Conservation (phyloP, 92 coral and sea anemone genomes). For the Paragorgia papillata region DNA sequence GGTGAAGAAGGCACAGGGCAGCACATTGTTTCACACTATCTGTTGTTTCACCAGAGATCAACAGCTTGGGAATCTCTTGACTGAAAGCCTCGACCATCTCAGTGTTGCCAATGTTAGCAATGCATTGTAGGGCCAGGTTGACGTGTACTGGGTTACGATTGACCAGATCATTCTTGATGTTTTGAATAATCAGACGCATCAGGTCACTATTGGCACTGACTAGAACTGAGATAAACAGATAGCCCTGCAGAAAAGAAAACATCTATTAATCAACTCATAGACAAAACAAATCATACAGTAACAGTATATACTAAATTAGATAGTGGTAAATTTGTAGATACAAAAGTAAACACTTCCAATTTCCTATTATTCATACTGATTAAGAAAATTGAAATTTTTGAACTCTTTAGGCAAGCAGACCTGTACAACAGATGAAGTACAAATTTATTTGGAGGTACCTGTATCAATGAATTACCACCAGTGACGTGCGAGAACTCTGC, state of each 20-base stretch:
- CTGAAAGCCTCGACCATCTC: constrained; percentile 98
- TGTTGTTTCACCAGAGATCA: constrained; percentile 93
- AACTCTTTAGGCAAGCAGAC: too few species aligned
- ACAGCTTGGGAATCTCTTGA: constrained; percentile 90
- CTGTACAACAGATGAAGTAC: too few species aligned
- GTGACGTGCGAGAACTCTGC: too few species aligned
- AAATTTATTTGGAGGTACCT: too few species aligned
- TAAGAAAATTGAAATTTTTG: too few species aligned
- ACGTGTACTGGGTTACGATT: constrained; percentile 96
- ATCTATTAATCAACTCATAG: too few species aligned
- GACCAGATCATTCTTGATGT: constrained; percentile 94
- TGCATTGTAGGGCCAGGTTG: constrained; percentile 92
- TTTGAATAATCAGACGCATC: constrained; percentile 89
- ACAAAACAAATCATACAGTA: too few species aligned
- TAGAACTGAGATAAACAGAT: constrained; percentile 89
- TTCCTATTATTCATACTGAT: too few species aligned
- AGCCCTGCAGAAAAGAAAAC: constrained; percentile 45
- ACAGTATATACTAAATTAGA: too few species aligned
- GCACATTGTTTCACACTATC: constrained; percentile 98
- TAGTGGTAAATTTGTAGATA: too few species aligned
- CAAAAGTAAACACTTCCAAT: too few species aligned
- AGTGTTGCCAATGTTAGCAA: constrained; percentile 92
- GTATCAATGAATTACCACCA: too few species aligned
- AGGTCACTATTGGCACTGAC: constrained; percentile 98
- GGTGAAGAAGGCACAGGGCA: constrained; percentile 88